phyloP scores from a whole-genome alignment of 2,888 invertebrate genomes.

The Poecilobothrus nobilitatus region DNA sequence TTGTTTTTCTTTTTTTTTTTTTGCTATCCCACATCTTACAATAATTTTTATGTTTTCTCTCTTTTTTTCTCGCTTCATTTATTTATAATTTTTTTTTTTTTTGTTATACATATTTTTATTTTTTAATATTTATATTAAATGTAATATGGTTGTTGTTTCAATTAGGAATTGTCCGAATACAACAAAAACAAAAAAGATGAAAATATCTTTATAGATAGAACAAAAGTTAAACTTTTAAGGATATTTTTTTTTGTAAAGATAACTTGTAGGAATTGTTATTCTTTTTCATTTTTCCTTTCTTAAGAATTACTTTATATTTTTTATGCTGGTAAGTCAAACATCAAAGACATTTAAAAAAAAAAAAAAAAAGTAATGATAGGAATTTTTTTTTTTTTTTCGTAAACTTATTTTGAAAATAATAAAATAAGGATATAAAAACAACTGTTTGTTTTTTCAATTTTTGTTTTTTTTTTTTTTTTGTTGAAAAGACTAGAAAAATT shows the following conservation, averaged over 20 bases:
- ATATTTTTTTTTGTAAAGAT: background rate
- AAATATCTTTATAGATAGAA: background rate
- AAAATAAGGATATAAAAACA: background rate
- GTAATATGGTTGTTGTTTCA: conserved; percentile 2
- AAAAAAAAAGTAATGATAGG: no score
- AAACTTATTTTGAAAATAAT: background rate
- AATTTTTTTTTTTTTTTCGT: background rate
- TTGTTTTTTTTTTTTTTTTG: no score
- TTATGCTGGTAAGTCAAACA: background rate
- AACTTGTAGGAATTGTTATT: background rate
- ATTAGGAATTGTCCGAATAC: background rate
- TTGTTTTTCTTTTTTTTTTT: background rate
- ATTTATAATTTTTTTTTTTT: no score
- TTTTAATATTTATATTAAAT: background rate
- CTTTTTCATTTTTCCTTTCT: background rate
- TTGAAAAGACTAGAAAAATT: background rate
- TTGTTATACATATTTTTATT: no score
- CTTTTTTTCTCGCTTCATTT: no score
- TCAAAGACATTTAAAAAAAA: background rate
- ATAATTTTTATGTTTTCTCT: no score
- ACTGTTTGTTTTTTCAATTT: no score
- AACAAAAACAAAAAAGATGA: background rate
- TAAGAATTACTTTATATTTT: background rate
- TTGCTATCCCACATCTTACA: background rate
- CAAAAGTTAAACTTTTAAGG: background rate